Base-by-base conservation (phyloP, 2,113 vertebrate species). In the Chauna torquata region DNA sequence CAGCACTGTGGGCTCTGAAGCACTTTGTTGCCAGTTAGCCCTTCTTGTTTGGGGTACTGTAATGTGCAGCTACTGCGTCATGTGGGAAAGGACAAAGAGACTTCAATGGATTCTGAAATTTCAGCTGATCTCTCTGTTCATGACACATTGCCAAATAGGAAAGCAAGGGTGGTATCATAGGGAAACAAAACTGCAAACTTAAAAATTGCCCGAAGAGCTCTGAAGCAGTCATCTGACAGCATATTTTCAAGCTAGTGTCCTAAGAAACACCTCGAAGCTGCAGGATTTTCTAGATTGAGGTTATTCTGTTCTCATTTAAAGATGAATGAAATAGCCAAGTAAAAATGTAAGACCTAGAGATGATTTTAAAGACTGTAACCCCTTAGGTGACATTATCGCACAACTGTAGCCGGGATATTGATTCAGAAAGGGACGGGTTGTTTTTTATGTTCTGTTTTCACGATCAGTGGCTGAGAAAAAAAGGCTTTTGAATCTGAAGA, bases 41-140 rank as follows among this genome's bases (percentile, higher is more conserved):
- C 38, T 87, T 92, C 94, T 89, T 90, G 61, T 94, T 85, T 75
- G 71, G 71, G 27, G 6, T 76, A 28, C 4, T 4, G 42, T 75
- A 57, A 3, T 34, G 47, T 76, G 76, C 50, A 71, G n/a, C 52
- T 50, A 47, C 44, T 70, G 57, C 7, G 1, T 76, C 59, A 27
- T 66, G 62, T 70, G 84, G 13, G 22, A 93, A 58, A 52, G 68
- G 36, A 88, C 92, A 94, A 97, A 95, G 83, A 86, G 54, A 15
- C 72, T 69, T 90, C 75, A 69, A 0, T 57, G 30, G 81, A 87
- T 42, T 80, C 62, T 62, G 54, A 75, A 68, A 89, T 92, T 65
- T 83, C 92, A 84, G n/a, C 85, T 90, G 30, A 59, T 85, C 65
- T 66, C 38, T 52, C 28, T 79, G 32, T 70, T 74, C 68, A 71